Evolutionary conservation across 1,140 invertebrate species (phyloP).

Genomic region (Euschistus heros): DNA sequence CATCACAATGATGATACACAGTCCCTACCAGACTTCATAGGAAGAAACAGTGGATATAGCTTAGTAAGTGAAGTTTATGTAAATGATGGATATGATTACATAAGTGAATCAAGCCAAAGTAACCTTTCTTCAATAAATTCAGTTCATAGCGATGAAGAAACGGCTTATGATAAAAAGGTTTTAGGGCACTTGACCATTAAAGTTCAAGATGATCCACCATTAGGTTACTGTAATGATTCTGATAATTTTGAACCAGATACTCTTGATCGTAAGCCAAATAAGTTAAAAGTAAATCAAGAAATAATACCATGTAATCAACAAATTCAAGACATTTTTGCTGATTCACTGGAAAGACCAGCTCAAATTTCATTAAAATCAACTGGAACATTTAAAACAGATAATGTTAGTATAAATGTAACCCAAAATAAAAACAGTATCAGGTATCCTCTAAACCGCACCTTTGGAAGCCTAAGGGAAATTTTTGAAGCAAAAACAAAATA

Average conservation of each 20-base stretch:
- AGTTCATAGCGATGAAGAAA: conserved; percentile 25
- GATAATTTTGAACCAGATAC: conserved; percentile 75
- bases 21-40: conserved; percentile 41
- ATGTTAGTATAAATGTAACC: conserved; percentile 9
- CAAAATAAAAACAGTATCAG: conserved; percentile 27
- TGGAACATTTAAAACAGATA: conserved; percentile 49
- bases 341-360: conserved; percentile 44
- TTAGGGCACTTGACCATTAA: conserved; percentile 65
- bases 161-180: conserved; percentile 43
- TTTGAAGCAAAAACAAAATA: conserved; percentile 44
- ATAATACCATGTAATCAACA: conserved; percentile 33
- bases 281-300: conserved; percentile 39
- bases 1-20: conserved; percentile 32
- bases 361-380: conserved; percentile 45
- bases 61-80: conserved; percentile 67
- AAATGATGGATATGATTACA: conserved; percentile 59
- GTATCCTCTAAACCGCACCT: conserved; percentile 37
- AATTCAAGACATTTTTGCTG: conserved; percentile 35
- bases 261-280: conserved; percentile 64
- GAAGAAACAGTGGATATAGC: conserved; percentile 45
- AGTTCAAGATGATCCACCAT: conserved; percentile 58
- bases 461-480: conserved; percentile 58
- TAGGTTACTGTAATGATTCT: conserved; percentile 53
- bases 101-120: conserved; percentile 48
- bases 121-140: conserved; percentile 24